phyloP scores from a whole-genome alignment of 2,797 vertebrate species.

The Myotis planiceps region DNA sequence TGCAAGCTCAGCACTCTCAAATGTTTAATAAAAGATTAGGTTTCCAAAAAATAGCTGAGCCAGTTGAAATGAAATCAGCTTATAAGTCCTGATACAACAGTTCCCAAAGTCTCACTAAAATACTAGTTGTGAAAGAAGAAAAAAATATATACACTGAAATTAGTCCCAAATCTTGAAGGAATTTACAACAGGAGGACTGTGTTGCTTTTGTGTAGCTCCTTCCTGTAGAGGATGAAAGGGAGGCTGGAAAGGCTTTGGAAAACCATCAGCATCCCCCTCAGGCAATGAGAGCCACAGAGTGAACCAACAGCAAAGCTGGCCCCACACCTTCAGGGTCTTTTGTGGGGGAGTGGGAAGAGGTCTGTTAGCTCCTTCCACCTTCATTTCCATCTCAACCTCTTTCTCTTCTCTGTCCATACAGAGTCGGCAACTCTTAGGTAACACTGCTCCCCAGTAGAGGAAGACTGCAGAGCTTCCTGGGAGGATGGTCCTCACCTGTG shows the following conservation, averaged over 20 bases:
- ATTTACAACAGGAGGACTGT: neutral
- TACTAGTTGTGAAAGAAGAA: neutral
- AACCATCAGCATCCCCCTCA: neutral
- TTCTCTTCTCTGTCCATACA: neutral
- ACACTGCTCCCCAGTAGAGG: neutral
- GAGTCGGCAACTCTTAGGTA: neutral
- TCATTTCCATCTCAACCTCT: neutral
- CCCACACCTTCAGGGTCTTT: neutral
- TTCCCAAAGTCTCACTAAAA: conserved; percentile 1
- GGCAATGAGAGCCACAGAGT: neutral
- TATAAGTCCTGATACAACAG: neutral
- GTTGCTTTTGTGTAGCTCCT: neutral
- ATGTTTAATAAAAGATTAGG: conserved; percentile 74
- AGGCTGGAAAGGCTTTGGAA: neutral
- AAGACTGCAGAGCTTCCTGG: neutral
- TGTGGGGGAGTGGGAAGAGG: too few species aligned
- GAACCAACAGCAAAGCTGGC: neutral
- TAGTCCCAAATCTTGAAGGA: neutral
- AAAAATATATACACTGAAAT: neutral
- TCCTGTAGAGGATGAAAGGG: neutral
- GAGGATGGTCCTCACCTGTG: neutral
- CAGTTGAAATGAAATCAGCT: conserved; percentile 44
- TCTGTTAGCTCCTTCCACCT: neutral
- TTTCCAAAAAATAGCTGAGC: conserved; percentile 60
- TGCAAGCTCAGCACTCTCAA: conserved; percentile 67